Evolutionary conservation across 1,140 invertebrate genomes (phyloP).

Genomic region (Pemphigus obesinymphae): DNA sequence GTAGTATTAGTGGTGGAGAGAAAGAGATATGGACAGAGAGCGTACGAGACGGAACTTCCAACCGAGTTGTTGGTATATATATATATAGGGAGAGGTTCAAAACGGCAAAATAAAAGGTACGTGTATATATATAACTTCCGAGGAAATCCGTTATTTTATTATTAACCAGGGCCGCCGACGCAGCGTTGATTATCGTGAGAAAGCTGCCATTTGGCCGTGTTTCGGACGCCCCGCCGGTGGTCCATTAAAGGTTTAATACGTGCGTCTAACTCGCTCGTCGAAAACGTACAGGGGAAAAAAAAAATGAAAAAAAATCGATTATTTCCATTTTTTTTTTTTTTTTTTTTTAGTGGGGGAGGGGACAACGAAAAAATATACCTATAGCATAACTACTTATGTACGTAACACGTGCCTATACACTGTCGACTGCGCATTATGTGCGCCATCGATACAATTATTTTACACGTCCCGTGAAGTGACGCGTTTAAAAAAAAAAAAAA

Average conservation of each 20-base stretch:
- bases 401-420: neutral
- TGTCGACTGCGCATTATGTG: too few relatives aligned
- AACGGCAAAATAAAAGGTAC: neutral
- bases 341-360: too few relatives aligned
- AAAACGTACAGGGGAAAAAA: neutral
- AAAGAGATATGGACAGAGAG: too few relatives aligned
- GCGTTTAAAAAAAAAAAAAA: too few relatives aligned
- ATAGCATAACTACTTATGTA: neutral
- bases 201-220: neutral
- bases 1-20: too few relatives aligned
- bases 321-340: too few relatives aligned
- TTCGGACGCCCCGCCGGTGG: neutral
- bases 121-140: neutral
- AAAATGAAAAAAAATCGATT: neutral
- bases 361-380: neutral
- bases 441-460: too few relatives aligned
- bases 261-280: neutral
- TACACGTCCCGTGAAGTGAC: too few relatives aligned
- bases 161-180: neutral
- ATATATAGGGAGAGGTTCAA: too few relatives aligned
- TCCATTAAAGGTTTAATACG: conserved; percentile 6
- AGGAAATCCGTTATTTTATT: conserved; percentile 20
- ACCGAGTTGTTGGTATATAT: neutral
- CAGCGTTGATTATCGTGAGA: conserved; percentile 21
- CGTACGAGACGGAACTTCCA: too few relatives aligned